A percentile compares a stretch with the other conserved stretches of the same genome.
Evolutionary conservation across 2,797 vertebrate species (phyloP).

Genomic region (Thunnus albacares): DNA sequence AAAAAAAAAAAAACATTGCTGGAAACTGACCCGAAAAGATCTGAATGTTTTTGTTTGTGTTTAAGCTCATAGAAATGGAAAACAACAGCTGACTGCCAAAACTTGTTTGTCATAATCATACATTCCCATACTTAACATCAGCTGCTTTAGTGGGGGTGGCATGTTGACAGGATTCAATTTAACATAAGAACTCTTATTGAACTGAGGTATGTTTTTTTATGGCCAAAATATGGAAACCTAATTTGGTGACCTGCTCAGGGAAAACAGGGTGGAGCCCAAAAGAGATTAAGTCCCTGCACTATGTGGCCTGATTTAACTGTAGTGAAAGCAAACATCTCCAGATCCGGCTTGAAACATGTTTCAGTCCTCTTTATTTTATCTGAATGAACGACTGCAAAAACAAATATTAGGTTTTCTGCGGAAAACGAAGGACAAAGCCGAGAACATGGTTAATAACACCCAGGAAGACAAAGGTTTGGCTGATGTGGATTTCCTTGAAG

Average conservation of each 20-base stretch:
- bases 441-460: slow-evolving; percentile 31
- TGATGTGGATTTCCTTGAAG: slow-evolving; percentile 45
- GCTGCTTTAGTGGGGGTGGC: background rate
- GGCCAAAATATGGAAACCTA: slow-evolving; percentile 56
- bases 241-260: slow-evolving; percentile 62
- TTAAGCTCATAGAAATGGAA: slow-evolving; percentile 6
- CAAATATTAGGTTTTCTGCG: slow-evolving; percentile 61
- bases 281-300: slow-evolving; percentile 56
- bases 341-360: slow-evolving; percentile 26
- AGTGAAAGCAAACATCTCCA: slow-evolving; percentile 67
- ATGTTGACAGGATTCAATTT: slow-evolving; percentile 44
- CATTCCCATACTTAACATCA: slow-evolving; percentile 11
- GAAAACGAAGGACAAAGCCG: slow-evolving; percentile 42
- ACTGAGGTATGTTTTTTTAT: slow-evolving; percentile 15
- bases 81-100: background rate
- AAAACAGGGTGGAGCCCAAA: slow-evolving; percentile 60
- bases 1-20: slow-evolving; percentile 11
- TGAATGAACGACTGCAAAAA: slow-evolving; percentile 54
- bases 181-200: slow-evolving; percentile 14
- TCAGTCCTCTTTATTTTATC: slow-evolving; percentile 52
- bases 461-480: slow-evolving; percentile 23
- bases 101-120: slow-evolving; percentile 21
- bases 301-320: slow-evolving; percentile 56
- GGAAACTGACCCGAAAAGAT: background rate
- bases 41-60: slow-evolving; percentile 13